Evolutionary conservation across 2,888 invertebrate genomes (phyloP), one percentile per base, ranked within the genome.

Genomic region (Polymixis lichenea): DNA sequence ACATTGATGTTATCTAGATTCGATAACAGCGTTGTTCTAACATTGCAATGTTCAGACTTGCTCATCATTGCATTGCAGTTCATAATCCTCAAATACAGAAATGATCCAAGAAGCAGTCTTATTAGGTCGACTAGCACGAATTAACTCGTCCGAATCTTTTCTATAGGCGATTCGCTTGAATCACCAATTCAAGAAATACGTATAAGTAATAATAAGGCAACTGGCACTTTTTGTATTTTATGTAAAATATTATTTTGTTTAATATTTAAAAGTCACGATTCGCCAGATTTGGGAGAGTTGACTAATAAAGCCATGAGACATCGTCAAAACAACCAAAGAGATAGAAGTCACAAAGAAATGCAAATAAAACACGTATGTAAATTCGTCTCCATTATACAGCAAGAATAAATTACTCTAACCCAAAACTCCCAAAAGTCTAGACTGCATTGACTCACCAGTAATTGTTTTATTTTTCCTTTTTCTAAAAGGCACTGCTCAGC

Each of bases 351-450:
- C 25, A 46, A 17, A 25, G n/a, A 53, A 46, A 82, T 62, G 25
- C 22, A 32, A 55, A 46, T 53, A 53, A 65, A 43, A 56, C 56
- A 72, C 22, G 64, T n/a, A 43, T 43, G 32, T 25, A 64, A 82
- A 78, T 67, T 65, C n/a, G 64, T 46, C n/a, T 51, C 5, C 67
- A 58, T 70, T 62, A 38, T 32, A 15, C 22, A 5, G 17, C 55
- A 68, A 38, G 43, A 71, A 82, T 85, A 75, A 71, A 82, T 86
- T n/a, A 73, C 56, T 53, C 32, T 61, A 68, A 77, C 66, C 62
- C 53, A 58, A 62, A 66, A 69, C 49, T 75, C 25, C 64, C 56
- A 71, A 83, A 83, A 72, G 83, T 83, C 83, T 83, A 86, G 83
- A 83, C 83, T 70, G 56, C 67, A 51, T 46, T 83, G 83, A 83